These are phyloP conservation scores for Parasteatoda lunata DNA, from an alignment of 2,888 invertebrate species.

Conservation along the genomic window DNA sequence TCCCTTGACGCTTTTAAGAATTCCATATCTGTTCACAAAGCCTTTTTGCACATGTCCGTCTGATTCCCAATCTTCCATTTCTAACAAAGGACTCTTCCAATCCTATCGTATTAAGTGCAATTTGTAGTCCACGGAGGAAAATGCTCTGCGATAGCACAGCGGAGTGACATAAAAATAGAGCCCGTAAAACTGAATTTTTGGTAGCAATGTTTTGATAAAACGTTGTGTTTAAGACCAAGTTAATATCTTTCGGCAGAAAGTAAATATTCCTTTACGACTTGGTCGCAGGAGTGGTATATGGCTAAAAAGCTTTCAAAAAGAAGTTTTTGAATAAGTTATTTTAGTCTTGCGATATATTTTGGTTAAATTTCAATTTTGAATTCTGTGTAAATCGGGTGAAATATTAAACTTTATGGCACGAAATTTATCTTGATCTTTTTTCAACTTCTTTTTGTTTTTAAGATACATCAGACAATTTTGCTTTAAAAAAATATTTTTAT, in stretches of 20 bases:
- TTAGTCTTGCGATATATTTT: neutral
- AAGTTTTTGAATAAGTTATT: neutral
- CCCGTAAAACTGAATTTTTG: slow-evolving; percentile 18
- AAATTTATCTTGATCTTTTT: too few relatives aligned
- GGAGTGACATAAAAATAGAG: slow-evolving; percentile 21
- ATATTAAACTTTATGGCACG: too few relatives aligned
- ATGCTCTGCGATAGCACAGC: slow-evolving; percentile 11
- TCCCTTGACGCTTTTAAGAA: slow-evolving; percentile 12
- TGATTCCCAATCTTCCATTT: slow-evolving; percentile 34
- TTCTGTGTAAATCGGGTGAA: too few relatives aligned
- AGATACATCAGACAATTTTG: too few relatives aligned
- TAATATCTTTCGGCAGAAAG: slow-evolving; percentile 16
- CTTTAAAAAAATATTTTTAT: too few relatives aligned
- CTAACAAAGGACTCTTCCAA: slow-evolving; percentile 33
- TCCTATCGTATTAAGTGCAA: slow-evolving; percentile 33
- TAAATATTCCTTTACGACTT: slow-evolving; percentile 17
- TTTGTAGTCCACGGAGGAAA: slow-evolving; percentile 36
- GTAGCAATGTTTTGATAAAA: slow-evolving; percentile 16
- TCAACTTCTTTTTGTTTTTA: too few relatives aligned
- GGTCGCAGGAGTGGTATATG: neutral
- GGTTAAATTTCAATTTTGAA: too few relatives aligned
- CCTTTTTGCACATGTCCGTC: slow-evolving; percentile 24
- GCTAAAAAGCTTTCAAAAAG: neutral
- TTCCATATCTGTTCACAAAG: slow-evolving; percentile 35
- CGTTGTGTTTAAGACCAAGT: slow-evolving; percentile 6